phyloP scores from a whole-genome alignment of 2,797 vertebrate species.

The Hoplostethus mediterraneus region DNA sequence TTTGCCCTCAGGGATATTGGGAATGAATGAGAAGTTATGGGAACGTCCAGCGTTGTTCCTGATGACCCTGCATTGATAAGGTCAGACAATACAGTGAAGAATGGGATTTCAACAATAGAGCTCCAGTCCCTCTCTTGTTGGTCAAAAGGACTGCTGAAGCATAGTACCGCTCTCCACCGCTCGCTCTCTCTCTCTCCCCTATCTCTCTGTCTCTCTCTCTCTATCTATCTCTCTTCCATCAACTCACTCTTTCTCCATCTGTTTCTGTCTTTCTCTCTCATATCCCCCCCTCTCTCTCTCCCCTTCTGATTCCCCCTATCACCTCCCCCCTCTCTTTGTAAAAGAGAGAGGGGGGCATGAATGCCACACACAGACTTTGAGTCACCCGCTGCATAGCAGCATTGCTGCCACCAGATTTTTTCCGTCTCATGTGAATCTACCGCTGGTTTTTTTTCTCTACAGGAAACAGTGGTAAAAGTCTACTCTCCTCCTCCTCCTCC shows the following conservation, averaged over 20 bases:
- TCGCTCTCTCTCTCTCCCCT: constrained; percentile 28
- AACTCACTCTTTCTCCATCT: constrained; percentile 56
- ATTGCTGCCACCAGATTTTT: constrained; percentile 75
- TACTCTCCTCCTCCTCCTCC: constrained; percentile 21
- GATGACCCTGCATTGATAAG: constrained; percentile 70
- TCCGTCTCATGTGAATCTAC: constrained; percentile 73
- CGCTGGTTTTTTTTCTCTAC: constrained; percentile 50
- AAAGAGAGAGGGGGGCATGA: constrained; percentile 67
- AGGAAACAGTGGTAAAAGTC: constrained; percentile 56
- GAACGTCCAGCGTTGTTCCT: constrained; percentile 55
- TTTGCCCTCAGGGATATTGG: neutral
- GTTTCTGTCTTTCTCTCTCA: constrained; percentile 60
- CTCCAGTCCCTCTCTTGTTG: constrained; percentile 59
- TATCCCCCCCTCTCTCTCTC: constrained; percentile 25
- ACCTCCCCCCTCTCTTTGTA: constrained; percentile 44
- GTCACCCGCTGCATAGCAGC: constrained; percentile 64
- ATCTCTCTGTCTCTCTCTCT: constrained; percentile 46
- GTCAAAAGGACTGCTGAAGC: constrained; percentile 85
- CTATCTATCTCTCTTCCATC: constrained; percentile 45
- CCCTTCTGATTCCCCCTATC: constrained; percentile 53
- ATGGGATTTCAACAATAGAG: constrained; percentile 68
- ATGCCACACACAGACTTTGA: constrained; percentile 85
- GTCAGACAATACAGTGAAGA: constrained; percentile 77
- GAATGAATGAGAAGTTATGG: constrained; percentile 41
- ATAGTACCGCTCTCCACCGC: constrained; percentile 70